phyloP scores from a whole-genome alignment of 2,797 vertebrate genomes.

The Hemibagrus guttatus region DNA sequence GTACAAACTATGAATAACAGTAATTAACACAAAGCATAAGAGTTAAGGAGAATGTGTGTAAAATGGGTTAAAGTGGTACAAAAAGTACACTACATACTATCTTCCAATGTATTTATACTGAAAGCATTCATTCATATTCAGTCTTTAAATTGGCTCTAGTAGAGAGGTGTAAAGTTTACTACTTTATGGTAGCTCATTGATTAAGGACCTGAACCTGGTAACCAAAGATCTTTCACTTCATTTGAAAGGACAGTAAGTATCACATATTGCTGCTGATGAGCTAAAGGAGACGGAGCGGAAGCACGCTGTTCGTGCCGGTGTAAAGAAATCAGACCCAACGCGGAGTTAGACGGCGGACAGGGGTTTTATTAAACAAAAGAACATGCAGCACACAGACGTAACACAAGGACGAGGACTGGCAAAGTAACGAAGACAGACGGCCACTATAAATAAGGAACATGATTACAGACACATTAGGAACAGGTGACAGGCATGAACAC shows the following conservation, averaged over 20 bases:
- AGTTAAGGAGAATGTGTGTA: background rate
- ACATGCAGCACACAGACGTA: too few species aligned
- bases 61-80: background rate
- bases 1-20: background rate
- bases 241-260: background rate
- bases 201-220: background rate
- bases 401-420: too few species aligned
- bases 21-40: background rate
- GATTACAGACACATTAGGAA: too few species aligned
- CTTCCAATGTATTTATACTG: background rate
- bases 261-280: too few species aligned
- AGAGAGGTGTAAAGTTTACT: background rate
- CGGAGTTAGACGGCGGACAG: too few species aligned
- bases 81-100: background rate
- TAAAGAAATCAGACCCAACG: too few species aligned
- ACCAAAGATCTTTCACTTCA: background rate
- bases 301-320: too few species aligned
- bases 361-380: too few species aligned
- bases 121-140: background rate
- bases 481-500: too few species aligned
- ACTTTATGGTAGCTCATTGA: background rate
- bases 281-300: too few species aligned
- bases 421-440: too few species aligned
- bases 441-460: too few species aligned
- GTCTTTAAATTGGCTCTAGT: background rate